Percentiles rank a stretch among this genome's conserved stretches.
These are phyloP conservation scores for Trematocara stigmaticum DNA, from an alignment of 2,113 vertebrate genomes.

Conservation along the genomic window DNA sequence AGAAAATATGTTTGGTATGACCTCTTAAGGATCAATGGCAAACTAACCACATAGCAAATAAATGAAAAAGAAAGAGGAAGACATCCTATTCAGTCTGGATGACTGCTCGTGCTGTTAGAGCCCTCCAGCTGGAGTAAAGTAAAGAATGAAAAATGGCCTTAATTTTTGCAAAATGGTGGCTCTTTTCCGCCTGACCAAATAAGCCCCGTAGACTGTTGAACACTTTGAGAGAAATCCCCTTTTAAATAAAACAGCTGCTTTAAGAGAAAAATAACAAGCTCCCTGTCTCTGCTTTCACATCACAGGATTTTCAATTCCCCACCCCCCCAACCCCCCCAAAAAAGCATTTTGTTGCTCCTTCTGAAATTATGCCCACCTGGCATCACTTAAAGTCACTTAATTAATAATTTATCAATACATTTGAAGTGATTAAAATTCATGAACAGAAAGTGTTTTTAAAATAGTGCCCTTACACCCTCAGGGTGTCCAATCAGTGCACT, in stretches of 20 bases:
- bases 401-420: slow-evolving; percentile 82
- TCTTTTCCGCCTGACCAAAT: slow-evolving; percentile 54
- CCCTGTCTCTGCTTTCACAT: slow-evolving; percentile 50
- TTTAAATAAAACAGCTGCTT: slow-evolving; percentile 59
- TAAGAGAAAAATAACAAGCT: slow-evolving; percentile 62
- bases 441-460: slow-evolving; percentile 79
- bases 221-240: slow-evolving; percentile 30
- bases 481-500: slow-evolving; percentile 70
- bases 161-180: slow-evolving; percentile 51
- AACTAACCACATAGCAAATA: neutral
- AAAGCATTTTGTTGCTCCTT: slow-evolving; percentile 70
- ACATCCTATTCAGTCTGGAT: neutral
- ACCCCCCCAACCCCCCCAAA: slow-evolving; percentile 26
- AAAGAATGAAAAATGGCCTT: slow-evolving; percentile 61
- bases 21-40: neutral
- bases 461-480: slow-evolving; percentile 68
- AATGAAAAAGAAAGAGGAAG: neutral
- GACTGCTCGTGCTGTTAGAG: neutral
- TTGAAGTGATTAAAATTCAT: slow-evolving; percentile 81
- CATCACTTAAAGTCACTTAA: slow-evolving; percentile 78
- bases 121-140: slow-evolving; percentile 49
- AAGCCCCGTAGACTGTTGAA: slow-evolving; percentile 53
- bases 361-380: slow-evolving; percentile 79
- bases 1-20: neutral
- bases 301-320: slow-evolving; percentile 37